Percentiles rank a stretch among this genome's conserved stretches.
Evolutionary conservation across 2,113 vertebrate species (phyloP).

Genomic region (Boulengeromyrus knoepffleri): DNA sequence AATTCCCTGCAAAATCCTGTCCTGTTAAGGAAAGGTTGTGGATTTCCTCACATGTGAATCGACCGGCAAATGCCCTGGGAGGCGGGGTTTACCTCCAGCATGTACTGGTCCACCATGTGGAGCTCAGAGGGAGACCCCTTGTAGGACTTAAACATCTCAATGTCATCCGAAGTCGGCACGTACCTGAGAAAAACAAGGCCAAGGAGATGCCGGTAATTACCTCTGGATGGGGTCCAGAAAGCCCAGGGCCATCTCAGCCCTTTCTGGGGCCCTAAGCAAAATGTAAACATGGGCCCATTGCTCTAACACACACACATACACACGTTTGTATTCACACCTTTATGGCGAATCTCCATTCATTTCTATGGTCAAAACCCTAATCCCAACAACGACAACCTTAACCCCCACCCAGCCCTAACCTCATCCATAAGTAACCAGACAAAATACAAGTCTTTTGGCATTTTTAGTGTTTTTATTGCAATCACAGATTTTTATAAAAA

Average conservation of each 20-base stretch:
- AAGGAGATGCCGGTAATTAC: background rate
- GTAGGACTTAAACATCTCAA: slow-evolving; percentile 70
- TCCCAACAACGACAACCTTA: too few species aligned
- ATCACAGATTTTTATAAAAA: background rate
- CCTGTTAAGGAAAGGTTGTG: background rate
- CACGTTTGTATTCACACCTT: too few species aligned
- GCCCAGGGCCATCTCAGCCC: background rate
- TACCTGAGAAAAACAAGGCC: slow-evolving; percentile 55
- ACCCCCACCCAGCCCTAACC: background rate
- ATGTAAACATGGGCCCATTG: background rate
- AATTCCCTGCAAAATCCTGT: background rate
- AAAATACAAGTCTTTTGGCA: background rate
- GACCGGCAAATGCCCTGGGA: background rate
- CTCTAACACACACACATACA: background rate
- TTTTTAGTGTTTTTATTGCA: background rate
- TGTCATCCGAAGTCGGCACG: slow-evolving; percentile 69
- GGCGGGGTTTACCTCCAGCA: slow-evolving; percentile 67
- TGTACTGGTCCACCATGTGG: slow-evolving; percentile 79
- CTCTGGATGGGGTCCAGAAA: background rate
- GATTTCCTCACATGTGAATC: background rate
- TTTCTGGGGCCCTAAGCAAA: background rate
- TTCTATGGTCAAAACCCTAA: too few species aligned
- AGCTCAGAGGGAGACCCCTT: slow-evolving; percentile 64
- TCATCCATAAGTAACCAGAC: background rate
- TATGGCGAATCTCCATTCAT: too few species aligned